Evolutionary conservation across 2,113 vertebrate species (phyloP).

Genomic region (Loxodonta africana): DNA sequence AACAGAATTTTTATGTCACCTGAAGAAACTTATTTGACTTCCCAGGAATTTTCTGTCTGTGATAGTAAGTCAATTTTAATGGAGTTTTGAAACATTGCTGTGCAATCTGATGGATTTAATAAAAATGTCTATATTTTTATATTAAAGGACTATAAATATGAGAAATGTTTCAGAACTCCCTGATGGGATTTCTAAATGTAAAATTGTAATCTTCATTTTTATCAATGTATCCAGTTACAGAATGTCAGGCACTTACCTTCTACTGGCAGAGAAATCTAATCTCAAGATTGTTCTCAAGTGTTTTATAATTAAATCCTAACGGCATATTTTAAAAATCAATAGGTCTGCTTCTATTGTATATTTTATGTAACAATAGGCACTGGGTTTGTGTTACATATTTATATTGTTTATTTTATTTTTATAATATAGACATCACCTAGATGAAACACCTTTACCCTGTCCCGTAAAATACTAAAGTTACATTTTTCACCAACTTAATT

Average conservation of each 20-base stretch:
- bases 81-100: conserved; percentile 84
- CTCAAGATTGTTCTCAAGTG: conserved; percentile 87
- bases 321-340: conserved; percentile 88
- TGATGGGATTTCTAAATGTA: conserved; percentile 87
- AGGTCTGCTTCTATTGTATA: conserved; percentile 89
- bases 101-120: conserved; percentile 87
- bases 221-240: conserved; percentile 86
- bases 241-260: conserved; percentile 86
- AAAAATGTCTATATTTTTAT: conserved; percentile 85
- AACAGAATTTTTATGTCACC: conserved; percentile 79
- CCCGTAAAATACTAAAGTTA: conserved; percentile 90
- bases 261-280: conserved; percentile 88
- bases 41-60: conserved; percentile 85
- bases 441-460: conserved; percentile 90
- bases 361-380: conserved; percentile 91
- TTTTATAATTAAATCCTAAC: conserved; percentile 91
- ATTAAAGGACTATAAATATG: conserved; percentile 82
- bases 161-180: conserved; percentile 87
- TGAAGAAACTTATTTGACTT: conserved; percentile 83
- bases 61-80: conserved; percentile 81
- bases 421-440: conserved; percentile 92
- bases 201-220: conserved; percentile 88
- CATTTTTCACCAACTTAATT: conserved; percentile 89
- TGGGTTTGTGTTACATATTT: conserved; percentile 91
- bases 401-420: conserved; percentile 92